These are phyloP conservation scores for Mythimna impura DNA, from an alignment of 2,888 invertebrate species.

Conservation along the genomic window DNA sequence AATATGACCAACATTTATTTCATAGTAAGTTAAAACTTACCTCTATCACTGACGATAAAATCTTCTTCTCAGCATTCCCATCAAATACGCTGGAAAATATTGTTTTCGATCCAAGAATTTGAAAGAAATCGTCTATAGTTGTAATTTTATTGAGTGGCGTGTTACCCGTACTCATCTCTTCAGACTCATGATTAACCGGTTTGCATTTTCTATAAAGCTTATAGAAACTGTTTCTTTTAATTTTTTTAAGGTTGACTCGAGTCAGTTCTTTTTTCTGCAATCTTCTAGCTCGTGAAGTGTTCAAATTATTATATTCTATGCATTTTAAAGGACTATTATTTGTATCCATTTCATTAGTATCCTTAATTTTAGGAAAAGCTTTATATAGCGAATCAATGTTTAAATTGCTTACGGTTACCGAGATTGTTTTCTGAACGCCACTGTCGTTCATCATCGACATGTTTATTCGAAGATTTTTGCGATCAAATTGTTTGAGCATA, in stretches of 20 bases:
- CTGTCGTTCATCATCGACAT: constrained; percentile 26
- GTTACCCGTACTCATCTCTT: constrained; percentile 59
- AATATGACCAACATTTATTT: neutral
- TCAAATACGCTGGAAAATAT: constrained; percentile 76
- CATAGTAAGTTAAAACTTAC: constrained; percentile 64
- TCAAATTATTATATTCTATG: constrained; percentile 36
- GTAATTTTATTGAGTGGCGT: constrained; percentile 76
- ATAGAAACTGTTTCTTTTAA: constrained; percentile 68
- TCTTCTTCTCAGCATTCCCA: constrained; percentile 72
- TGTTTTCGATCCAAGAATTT: constrained; percentile 78
- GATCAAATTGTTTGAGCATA: constrained; percentile 42
- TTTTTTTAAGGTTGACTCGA: constrained; percentile 44
- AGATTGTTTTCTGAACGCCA: constrained; percentile 27
- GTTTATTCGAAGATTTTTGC: constrained; percentile 35
- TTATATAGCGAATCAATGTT: constrained; percentile 35
- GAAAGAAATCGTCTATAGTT: constrained; percentile 82
- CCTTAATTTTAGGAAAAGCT: constrained; percentile 24
- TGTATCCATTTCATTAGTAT: neutral
- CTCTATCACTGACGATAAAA: constrained; percentile 77
- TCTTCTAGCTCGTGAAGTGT: constrained; percentile 15
- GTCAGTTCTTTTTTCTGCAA: constrained; percentile 9
- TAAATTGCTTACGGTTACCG: constrained; percentile 36
- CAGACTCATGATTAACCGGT: constrained; percentile 71
- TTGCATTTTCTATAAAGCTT: constrained; percentile 81
- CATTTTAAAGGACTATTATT: constrained; percentile 28